Conservation (phyloP, 2,797 vertebrate genomes). For the Myotis findleyi region DNA sequence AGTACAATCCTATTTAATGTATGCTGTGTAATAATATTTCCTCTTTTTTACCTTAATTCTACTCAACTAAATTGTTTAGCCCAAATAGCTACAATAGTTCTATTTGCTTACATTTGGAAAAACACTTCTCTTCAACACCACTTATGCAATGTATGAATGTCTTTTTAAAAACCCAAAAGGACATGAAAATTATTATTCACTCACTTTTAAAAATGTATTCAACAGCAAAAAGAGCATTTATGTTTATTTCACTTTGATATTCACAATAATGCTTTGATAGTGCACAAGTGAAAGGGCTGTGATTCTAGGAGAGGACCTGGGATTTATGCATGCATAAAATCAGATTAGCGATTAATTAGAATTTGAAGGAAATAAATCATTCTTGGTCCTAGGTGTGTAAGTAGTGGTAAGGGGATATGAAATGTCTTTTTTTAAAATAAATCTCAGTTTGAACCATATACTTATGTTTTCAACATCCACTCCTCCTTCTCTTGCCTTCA, state of each 20-base stretch:
- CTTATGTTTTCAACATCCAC: background rate
- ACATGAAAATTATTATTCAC: background rate
- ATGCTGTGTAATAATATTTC: background rate
- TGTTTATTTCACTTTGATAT: background rate
- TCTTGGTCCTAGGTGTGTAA: background rate
- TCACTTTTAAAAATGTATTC: background rate
- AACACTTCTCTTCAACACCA: background rate
- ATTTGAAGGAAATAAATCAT: background rate
- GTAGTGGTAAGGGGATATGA: background rate
- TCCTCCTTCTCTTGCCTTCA: background rate
- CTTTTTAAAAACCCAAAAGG: background rate
- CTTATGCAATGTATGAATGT: background rate
- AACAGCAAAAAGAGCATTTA: background rate
- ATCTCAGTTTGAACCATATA: background rate
- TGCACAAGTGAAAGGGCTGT: background rate
- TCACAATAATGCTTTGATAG: background rate
- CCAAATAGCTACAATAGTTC: background rate
- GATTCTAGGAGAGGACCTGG: background rate
- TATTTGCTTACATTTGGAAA: background rate
- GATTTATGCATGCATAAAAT: background rate
- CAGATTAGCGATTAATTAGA: background rate
- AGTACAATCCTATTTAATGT: background rate
- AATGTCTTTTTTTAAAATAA: background rate
- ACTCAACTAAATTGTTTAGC: background rate
- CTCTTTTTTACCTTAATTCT: background rate